These are phyloP conservation scores for Eleutherodactylus coqui DNA, from an alignment of 2,797 vertebrate species.

Conservation along the genomic window DNA sequence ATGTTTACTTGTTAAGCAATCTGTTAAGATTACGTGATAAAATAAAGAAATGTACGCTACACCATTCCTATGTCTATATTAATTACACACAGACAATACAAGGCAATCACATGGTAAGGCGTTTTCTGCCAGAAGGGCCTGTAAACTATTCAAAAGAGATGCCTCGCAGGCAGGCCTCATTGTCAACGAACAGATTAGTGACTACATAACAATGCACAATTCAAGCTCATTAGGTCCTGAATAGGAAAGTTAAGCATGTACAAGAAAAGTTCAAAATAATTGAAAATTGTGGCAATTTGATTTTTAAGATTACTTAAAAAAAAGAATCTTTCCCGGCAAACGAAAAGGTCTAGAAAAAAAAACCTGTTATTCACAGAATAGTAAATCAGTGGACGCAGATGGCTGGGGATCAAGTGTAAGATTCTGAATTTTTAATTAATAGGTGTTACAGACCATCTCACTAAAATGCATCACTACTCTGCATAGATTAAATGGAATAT, in stretches of 20 bases:
- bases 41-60: constrained; percentile 75
- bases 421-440: constrained; percentile 70
- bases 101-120: constrained; percentile 76
- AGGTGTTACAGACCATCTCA: constrained; percentile 71
- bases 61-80: constrained; percentile 77
- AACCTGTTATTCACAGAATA: constrained; percentile 65
- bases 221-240: constrained; percentile 38
- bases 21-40: constrained; percentile 73
- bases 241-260: constrained; percentile 30
- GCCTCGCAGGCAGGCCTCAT: constrained; percentile 47
- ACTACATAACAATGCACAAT: constrained; percentile 52
- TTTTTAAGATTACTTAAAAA: not conserved
- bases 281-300: constrained; percentile 13
- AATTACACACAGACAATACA: constrained; percentile 78
- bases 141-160: constrained; percentile 47
- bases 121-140: constrained; percentile 44
- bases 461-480: constrained; percentile 68
- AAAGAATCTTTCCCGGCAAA: not conserved
- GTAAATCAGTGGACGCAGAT: constrained; percentile 66
- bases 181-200: constrained; percentile 39
- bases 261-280: constrained; percentile 58
- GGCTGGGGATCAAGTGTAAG: constrained; percentile 70
- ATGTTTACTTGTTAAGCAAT: constrained; percentile 72
- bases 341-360: not conserved
- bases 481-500: constrained; percentile 70